Evolutionary conservation across 2,113 vertebrate genomes (phyloP).

Genomic region (Rhinoptilus africanus): DNA sequence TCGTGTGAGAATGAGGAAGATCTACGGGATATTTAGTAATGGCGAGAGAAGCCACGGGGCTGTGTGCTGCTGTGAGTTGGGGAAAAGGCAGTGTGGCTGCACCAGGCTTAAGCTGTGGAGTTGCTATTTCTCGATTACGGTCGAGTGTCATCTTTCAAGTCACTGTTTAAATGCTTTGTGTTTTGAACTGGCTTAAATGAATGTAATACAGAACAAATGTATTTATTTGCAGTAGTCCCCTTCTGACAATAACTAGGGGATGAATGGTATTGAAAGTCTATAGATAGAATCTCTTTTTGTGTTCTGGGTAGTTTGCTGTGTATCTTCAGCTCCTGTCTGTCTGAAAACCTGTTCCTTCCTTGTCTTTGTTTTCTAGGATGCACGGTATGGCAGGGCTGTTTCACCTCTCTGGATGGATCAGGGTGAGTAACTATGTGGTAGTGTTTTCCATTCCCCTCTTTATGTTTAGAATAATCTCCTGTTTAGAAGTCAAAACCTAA

Average conservation of each 20-base stretch:
- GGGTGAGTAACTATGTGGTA: conserved; percentile 72
- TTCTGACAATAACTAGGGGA: neutral
- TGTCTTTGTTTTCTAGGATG: conserved; percentile 75
- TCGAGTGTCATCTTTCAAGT: neutral
- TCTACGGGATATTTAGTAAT: neutral
- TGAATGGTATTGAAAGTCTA: neutral
- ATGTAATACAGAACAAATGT: neutral
- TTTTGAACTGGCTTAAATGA: neutral
- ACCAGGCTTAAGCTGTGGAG: neutral
- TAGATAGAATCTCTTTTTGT: too few relatives aligned
- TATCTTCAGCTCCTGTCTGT: neutral
- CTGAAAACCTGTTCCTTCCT: neutral
- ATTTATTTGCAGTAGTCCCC: neutral
- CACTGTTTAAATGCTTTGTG: neutral
- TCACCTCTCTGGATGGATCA: conserved; percentile 84
- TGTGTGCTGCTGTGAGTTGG: neutral
- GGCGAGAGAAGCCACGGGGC: neutral
- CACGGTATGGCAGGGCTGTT: conserved; percentile 87
- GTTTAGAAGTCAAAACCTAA: neutral
- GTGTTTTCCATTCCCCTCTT: neutral
- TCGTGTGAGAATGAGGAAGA: neutral
- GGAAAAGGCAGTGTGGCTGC: neutral
- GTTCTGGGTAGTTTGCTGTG: neutral
- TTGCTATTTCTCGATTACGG: neutral
- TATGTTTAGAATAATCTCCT: neutral